Percentiles rank a stretch among this genome's conserved stretches.
phyloP scores from a whole-genome alignment of 2,888 invertebrate species.

The Sarcophaga subvicina region DNA sequence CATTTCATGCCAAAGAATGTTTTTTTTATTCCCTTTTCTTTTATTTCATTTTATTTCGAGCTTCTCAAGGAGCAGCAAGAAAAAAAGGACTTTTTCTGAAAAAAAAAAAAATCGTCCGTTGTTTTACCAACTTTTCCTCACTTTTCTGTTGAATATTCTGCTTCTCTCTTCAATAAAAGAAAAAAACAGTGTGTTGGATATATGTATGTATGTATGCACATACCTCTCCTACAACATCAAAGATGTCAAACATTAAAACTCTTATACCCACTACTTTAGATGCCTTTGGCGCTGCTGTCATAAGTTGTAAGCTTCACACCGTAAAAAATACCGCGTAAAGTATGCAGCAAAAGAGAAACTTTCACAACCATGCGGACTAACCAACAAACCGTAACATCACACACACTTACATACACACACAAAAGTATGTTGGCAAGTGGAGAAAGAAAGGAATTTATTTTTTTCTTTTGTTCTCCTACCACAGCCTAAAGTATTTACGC shows the following conservation, averaged over 20 bases:
- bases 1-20: conserved; percentile 12
- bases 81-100: background rate
- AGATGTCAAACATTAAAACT: conserved; percentile 66
- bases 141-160: background rate
- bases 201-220: background rate
- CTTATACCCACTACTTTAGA: conserved; percentile 50
- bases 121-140: background rate
- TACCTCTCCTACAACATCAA: conserved; percentile 51
- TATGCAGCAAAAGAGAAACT: conserved; percentile 36
- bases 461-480: background rate
- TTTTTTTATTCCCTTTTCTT: background rate
- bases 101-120: background rate
- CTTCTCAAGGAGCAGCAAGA: background rate
- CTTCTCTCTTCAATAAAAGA: background rate
- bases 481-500: background rate
- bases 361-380: background rate
- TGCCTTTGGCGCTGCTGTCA: conserved; percentile 67
- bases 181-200: background rate
- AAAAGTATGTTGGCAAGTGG: conserved; percentile 7
- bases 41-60: background rate
- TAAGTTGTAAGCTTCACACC: conserved; percentile 63
- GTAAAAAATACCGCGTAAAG: conserved; percentile 44
- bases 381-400: background rate
- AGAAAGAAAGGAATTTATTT: background rate
- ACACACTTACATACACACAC: conserved; percentile 35